Evolutionary conservation across 2,113 vertebrate species (phyloP), one percentile per base, ranked within the genome.

Genomic region (Phrynosoma platyrhinos): DNA sequence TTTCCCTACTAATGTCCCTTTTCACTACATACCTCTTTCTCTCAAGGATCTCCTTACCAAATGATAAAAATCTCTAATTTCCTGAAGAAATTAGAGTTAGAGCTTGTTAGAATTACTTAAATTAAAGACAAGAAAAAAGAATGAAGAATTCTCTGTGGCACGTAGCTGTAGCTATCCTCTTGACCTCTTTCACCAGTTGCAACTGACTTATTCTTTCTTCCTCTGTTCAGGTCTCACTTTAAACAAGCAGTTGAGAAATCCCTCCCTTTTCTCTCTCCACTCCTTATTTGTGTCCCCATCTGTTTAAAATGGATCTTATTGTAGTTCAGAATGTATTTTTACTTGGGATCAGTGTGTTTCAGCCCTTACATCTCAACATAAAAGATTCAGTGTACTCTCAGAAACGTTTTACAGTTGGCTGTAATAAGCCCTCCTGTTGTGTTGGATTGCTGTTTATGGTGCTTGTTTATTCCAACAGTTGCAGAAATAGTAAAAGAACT

Each of bases 401-500:
- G 6, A 85, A 90, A 68, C 79, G 53, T 88, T 91, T 83, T 81
- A 14, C 82, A 62, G n/a, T 86, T 85, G 83, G 20, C 55, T 90
- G 55, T 52, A 64, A 74, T 47, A 66, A n/a, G 68, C 72, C 2
- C 16, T 52, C 8, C 12, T 47, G 4, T 78, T 30, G 53, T 89
- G 36, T 0, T 4, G 27, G 77, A 83, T 25, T 77, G 7, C 88
- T 52, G 23, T 27, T 62, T 23, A 71, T 52, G 5, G 86, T 75
- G 62, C 36, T 82, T 89, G 4, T 94, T 13, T 96, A 83, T 95
- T 87, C 94, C 90, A 94, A 97, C 97, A 99, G 99, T 95, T 95
- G 95, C 97, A 87, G 98, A 98, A 90, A 97, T 99, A 79, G 98
- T 98, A 62, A 97, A 97, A 96, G 98, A 99, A 91, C 92, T 99